Evolutionary conservation across 2,888 invertebrate genomes (phyloP).

Genomic region (Gasteruption jaculator): DNA sequence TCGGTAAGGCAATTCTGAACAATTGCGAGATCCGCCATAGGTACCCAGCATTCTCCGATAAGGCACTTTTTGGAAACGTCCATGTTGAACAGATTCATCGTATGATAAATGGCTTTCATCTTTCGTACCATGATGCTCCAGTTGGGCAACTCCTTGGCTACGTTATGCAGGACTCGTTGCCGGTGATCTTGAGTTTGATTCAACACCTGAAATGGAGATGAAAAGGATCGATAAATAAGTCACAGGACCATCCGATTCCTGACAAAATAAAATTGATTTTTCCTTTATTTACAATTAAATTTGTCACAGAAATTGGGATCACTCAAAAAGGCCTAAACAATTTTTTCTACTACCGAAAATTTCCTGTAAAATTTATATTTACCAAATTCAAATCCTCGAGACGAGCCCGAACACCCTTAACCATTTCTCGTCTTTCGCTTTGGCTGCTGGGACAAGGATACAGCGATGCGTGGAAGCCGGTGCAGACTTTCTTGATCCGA

Average conservation of each 20-base stretch:
- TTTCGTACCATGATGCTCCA: conserved; percentile 85
- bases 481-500: conserved; percentile 89
- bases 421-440: conserved; percentile 82
- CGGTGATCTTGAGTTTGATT: conserved; percentile 87
- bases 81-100: conserved; percentile 89
- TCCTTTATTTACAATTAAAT: conserved; percentile 41
- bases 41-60: conserved; percentile 82
- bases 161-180: conserved; percentile 76
- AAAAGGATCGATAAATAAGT: conserved; percentile 8
- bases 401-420: conserved; percentile 82
- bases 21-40: conserved; percentile 79
- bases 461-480: conserved; percentile 87
- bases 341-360: neutral
- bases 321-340: neutral
- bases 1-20: conserved; percentile 76
- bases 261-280: conserved; percentile 53
- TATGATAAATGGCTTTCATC: conserved; percentile 93
- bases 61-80: conserved; percentile 99
- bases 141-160: conserved; percentile 80
- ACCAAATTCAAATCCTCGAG: conserved; percentile 84
- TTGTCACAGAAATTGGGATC: no score
- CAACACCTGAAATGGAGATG: conserved; percentile 59
- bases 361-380: conserved; percentile 14
- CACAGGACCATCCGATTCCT: neutral
- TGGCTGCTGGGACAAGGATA: conserved; percentile 90